Evolutionary conservation across 2,888 invertebrate species (phyloP).

Genomic region (Bhutanitis thaidina): DNA sequence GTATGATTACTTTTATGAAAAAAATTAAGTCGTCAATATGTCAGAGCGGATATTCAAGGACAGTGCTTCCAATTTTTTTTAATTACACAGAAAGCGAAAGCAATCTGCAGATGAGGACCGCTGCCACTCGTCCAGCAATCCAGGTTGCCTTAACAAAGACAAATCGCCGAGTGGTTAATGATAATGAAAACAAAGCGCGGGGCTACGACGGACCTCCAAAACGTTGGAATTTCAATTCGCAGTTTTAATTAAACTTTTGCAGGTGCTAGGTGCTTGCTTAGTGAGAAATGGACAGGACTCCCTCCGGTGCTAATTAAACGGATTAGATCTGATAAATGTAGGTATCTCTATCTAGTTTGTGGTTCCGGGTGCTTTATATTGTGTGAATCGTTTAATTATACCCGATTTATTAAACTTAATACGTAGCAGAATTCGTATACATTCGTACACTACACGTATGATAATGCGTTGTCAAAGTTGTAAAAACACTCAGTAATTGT

Average conservation of each 20-base stretch:
- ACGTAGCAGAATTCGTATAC: too few relatives aligned
- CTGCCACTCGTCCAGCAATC: neutral
- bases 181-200: conserved; percentile 10
- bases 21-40: too few relatives aligned
- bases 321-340: conserved; percentile 18
- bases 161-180: conserved; percentile 14
- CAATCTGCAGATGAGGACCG: conserved; percentile 5
- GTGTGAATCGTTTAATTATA: neutral
- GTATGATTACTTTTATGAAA: too few relatives aligned
- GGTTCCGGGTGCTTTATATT: neutral
- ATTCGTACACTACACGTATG: too few relatives aligned
- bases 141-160: conserved; percentile 9
- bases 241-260: conserved; percentile 20
- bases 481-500: too few relatives aligned
- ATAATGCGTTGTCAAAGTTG: too few relatives aligned
- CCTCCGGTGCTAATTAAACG: conserved; percentile 13
- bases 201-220: conserved; percentile 7
- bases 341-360: conserved; percentile 1
- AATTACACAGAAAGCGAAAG: conserved; percentile 3
- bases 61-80: neutral
- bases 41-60: neutral
- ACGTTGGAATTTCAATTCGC: conserved; percentile 12
- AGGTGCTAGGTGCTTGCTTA: conserved; percentile 8
- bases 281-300: neutral
- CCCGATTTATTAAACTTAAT: neutral